These are phyloP conservation scores for Laterallus jamaicensis DNA, from an alignment of 2,113 vertebrate genomes.

Conservation along the genomic window DNA sequence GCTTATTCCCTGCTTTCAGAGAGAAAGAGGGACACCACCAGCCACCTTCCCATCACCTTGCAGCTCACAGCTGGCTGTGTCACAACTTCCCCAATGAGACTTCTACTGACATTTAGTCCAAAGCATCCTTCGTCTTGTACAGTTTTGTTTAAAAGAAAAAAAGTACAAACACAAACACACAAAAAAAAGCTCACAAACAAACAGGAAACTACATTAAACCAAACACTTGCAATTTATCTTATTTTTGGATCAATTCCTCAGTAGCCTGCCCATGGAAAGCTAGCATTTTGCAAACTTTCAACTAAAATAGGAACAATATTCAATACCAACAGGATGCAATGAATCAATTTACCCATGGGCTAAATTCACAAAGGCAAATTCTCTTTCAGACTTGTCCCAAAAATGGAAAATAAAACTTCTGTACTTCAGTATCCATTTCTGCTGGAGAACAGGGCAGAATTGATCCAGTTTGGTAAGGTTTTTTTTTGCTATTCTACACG, in stretches of 20 bases:
- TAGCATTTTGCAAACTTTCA: conserved; percentile 60
- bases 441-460: background rate
- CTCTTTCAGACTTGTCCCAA: background rate
- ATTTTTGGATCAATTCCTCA: conserved; percentile 68
- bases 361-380: conserved; percentile 51
- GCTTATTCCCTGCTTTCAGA: conserved; percentile 26
- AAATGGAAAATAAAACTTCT: conserved; percentile 27
- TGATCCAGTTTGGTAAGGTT: background rate
- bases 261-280: background rate
- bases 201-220: conserved; percentile 52
- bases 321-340: conserved; percentile 38
- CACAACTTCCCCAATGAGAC: conserved; percentile 19
- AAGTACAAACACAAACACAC: background rate
- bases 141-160: background rate
- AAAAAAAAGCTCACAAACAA: background rate
- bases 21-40: conserved; percentile 6
- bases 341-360: conserved; percentile 3
- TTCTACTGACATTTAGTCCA: conserved; percentile 59
- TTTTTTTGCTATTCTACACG: background rate
- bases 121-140: conserved; percentile 25
- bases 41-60: background rate
- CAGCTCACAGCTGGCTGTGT: conserved; percentile 26
- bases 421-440: background rate
- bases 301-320: conserved; percentile 54
- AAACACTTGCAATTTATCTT: conserved; percentile 58